Base-by-base conservation (phyloP, 2,113 vertebrate genomes). In the Pituophis catenifer region DNA sequence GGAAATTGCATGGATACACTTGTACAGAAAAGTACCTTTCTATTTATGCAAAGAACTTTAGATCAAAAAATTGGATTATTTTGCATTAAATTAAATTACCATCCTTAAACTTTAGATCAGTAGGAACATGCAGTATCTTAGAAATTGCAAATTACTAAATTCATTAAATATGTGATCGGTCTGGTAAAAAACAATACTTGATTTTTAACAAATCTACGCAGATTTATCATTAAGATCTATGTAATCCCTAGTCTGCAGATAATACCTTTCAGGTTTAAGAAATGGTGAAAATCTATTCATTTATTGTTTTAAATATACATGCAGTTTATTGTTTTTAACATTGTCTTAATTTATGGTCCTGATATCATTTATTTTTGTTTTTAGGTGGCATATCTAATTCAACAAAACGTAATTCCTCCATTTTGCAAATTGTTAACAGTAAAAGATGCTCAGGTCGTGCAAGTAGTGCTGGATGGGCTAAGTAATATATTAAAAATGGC, bases 401-500 rank as follows among this genome's bases (percentile, higher is more conserved):
- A 99, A 94, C 99, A 99, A 98, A 98, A 99, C 93, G 99, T 99
- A 95, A 99, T 99, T 94, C 99, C 99, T 95, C 99, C 99, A 7
- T 99, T 99, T 97, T 99, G 99, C 98, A 99, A 99, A 95, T 98
- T 99, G 97, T 98, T 99, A 96, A 99, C 98, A 59, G 99, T 99
- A 97, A 99, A 99, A 98, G 99, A 99, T 38, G 98, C 99, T 75
- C 99, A 99, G 95, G 99, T 99, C 91, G 99, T 99, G 92, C 99
- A 99, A 96, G 99, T 99, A 62, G 99, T 99, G 94, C 98, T 99
- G 65, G 99, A 99, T 88, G 99, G 99, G 93, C 98, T 99, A 97
- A 99, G 99, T 98, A 99, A 99, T 98, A 99, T 99, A 97, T 98
- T 99, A 94, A 99, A 99, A 98, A 99, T 99, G 99, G 99, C 99